Conservation (phyloP, 37 sponge, comb jelly and placozoan species). For the Cliona cf. orientalis region DNA sequence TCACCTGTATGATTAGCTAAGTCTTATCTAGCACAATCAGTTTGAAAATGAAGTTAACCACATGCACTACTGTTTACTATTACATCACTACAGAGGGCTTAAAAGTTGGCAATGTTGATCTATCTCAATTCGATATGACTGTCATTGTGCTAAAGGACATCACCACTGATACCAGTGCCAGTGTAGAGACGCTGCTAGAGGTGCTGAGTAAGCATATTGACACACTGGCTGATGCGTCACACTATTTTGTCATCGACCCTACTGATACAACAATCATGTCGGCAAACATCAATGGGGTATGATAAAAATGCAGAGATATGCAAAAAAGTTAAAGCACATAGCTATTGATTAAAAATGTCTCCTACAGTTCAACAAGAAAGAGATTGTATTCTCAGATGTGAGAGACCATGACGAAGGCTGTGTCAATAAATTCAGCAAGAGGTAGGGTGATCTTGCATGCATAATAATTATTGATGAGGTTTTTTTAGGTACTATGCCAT, state of each 20-base stretch:
- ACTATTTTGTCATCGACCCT: conserved; percentile 80
- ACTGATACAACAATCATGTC: conserved; percentile 36
- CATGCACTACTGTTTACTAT: no score
- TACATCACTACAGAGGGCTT: conserved; percentile 63
- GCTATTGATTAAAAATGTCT: no score
- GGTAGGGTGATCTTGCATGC: not conserved
- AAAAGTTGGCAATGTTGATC: conserved; percentile 56
- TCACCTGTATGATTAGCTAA: no score
- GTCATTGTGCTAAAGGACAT: conserved; percentile 53
- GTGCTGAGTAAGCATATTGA: conserved; percentile 56
- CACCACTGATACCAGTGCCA: conserved; percentile 37
- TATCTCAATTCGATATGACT: conserved; percentile 40
- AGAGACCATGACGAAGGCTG: conserved; percentile 46
- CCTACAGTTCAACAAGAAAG: conserved; percentile 11
- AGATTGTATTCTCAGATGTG: conserved; percentile 52
- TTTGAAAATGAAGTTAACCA: no score
- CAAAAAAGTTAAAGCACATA: no score
- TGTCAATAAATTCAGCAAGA: conserved; percentile 66
- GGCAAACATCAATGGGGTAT: conserved; percentile 20
- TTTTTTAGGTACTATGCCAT: no score
- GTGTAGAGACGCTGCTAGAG: conserved; percentile 49
- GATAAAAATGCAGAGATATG: not conserved
- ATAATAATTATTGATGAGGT: no score
- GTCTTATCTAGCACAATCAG: no score
- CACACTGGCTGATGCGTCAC: conserved; percentile 43